Conservation (phyloP, 92 coral and sea anemone species). For the Umimayanthus kanabou region DNA sequence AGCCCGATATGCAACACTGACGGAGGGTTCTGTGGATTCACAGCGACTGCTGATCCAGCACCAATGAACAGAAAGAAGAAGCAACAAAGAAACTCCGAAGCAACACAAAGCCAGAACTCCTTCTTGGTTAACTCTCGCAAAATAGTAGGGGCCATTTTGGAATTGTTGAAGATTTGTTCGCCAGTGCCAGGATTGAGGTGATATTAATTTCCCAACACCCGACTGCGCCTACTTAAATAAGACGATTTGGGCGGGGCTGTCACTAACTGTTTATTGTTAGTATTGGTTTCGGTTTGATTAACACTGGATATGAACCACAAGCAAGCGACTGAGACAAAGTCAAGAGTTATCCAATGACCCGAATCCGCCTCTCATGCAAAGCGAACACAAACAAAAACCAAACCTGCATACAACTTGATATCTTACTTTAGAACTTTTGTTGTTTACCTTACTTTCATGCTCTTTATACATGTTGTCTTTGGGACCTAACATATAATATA, state of each 20-base stretch:
- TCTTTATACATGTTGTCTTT: too few species aligned
- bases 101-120: slow-evolving; percentile 61
- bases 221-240: neutral
- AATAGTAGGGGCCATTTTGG: slow-evolving; percentile 4
- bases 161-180: neutral
- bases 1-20: slow-evolving; percentile 54
- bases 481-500: too few species aligned
- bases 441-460: too few species aligned
- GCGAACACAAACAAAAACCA: neutral
- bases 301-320: neutral
- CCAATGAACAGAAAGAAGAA: slow-evolving; percentile 54
- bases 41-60: slow-evolving; percentile 54
- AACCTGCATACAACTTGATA: too few species aligned
- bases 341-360: neutral
- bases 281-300: neutral
- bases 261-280: neutral
- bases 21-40: slow-evolving; percentile 43
- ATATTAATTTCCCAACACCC: neutral
- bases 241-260: neutral
- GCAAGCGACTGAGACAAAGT: neutral
- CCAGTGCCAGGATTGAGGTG: neutral
- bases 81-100: slow-evolving; percentile 55
- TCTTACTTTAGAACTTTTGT: too few species aligned
- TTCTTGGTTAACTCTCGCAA: slow-evolving; percentile 39
- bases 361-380: neutral